These are phyloP conservation scores for Edolisoma coerulescens DNA, from an alignment of 2,113 vertebrate species.

Conservation along the genomic window DNA sequence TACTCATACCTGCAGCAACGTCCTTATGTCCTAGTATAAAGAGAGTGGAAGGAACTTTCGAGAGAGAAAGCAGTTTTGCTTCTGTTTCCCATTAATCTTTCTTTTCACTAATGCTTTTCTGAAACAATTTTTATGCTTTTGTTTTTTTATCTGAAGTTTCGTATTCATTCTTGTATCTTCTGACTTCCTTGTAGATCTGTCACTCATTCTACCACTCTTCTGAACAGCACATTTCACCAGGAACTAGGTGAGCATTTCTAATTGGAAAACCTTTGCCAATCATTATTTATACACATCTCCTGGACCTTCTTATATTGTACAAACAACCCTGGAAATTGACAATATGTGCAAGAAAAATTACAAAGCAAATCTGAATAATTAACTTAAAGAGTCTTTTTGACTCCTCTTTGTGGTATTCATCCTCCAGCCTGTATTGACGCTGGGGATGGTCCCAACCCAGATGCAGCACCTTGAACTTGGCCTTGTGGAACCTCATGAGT, in stretches of 20 bases:
- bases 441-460: fast-evolving
- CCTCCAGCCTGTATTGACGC: background rate
- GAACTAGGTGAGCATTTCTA: background rate
- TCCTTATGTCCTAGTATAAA: background rate
- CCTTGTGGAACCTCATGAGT: background rate
- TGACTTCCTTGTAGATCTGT: background rate
- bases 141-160: background rate
- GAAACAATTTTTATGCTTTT: background rate
- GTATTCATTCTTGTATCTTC: background rate
- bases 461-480: background rate
- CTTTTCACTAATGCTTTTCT: background rate
- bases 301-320: background rate
- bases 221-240: background rate
- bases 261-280: background rate
- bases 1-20: background rate
- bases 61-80: background rate
- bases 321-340: background rate
- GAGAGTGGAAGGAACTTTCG: background rate
- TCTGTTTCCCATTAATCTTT: background rate
- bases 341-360: background rate
- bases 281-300: background rate
- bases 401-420: background rate
- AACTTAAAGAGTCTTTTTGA: background rate
- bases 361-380: background rate
- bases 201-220: background rate